phyloP scores from a whole-genome alignment of 2,113 vertebrate genomes.

The Coturnix japonica region DNA sequence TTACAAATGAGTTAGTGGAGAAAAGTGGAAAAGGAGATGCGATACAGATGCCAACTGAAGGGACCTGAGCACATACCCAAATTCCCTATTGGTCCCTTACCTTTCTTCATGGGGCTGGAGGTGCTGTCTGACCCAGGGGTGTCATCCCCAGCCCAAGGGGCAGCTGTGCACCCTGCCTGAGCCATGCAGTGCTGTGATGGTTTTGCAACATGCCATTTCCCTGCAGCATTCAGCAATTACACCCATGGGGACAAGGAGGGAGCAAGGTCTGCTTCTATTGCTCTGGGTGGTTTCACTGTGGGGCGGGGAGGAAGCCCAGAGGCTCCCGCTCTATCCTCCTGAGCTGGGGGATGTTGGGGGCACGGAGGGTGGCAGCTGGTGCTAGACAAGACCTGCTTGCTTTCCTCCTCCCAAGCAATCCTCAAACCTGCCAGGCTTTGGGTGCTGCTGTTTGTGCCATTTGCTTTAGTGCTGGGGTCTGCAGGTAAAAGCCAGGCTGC shows the following conservation, averaged over 20 bases:
- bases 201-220: background rate
- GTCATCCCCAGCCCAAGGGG: background rate
- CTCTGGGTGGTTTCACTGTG: background rate
- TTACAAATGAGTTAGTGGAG: background rate
- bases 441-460: background rate
- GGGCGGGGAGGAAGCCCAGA: too few relatives aligned
- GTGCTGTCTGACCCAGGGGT: fast-evolving
- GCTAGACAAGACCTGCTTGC: background rate
- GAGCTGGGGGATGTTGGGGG: too few relatives aligned
- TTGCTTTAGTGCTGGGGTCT: background rate
- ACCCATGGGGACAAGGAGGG: background rate
- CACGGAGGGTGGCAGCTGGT: background rate
- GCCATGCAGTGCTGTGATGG: background rate
- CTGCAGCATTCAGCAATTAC: background rate
- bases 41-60: background rate
- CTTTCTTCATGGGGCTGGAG: background rate
- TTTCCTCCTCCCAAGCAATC: background rate
- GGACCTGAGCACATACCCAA: too few relatives aligned
- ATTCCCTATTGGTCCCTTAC: fast-evolving
- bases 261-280: background rate
- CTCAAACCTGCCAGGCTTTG: background rate
- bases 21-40: background rate
- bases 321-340: too few relatives aligned
- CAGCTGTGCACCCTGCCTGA: fast-evolving
- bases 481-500: background rate